Percentiles rank a stretch among this genome's conserved stretches.
phyloP scores from a whole-genome alignment of 2,797 vertebrate genomes.

The Labeo calbasu region DNA sequence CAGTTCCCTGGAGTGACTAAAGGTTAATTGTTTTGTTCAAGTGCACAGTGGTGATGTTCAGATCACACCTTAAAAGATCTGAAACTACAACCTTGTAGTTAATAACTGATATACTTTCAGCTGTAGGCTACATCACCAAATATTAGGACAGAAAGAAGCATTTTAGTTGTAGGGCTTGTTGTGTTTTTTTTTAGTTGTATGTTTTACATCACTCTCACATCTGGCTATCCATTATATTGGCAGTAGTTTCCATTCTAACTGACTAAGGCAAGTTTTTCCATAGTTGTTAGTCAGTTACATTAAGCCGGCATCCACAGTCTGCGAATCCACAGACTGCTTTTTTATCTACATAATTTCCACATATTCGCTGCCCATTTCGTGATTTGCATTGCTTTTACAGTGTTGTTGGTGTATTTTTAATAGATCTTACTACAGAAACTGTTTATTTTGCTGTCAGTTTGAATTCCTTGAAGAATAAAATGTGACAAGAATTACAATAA shows the following conservation, averaged over 20 bases:
- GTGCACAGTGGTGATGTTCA: background rate
- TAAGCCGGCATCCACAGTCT: background rate
- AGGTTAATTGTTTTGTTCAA: constrained; percentile 1
- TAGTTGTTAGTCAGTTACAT: background rate
- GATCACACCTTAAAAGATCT: constrained; percentile 1
- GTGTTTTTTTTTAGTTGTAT: background rate
- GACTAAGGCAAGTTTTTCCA: background rate
- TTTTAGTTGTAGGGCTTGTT: background rate
- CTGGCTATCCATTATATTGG: background rate
- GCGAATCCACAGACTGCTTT: background rate
- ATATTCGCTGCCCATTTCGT: background rate
- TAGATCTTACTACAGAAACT: background rate
- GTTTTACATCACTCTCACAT: background rate
- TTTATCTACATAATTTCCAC: background rate
- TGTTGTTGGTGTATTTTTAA: background rate
- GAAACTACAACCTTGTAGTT: background rate
- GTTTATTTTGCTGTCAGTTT: background rate
- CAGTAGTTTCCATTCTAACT: background rate
- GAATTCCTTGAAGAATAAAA: background rate
- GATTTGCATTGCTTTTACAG: background rate
- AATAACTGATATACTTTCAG: background rate
- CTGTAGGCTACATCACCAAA: background rate
- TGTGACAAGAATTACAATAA: background rate
- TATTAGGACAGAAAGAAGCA: background rate
- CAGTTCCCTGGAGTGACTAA: background rate